These are phyloP conservation scores for Heliornis fulica DNA, from an alignment of 2,113 vertebrate genomes.

Conservation along the genomic window DNA sequence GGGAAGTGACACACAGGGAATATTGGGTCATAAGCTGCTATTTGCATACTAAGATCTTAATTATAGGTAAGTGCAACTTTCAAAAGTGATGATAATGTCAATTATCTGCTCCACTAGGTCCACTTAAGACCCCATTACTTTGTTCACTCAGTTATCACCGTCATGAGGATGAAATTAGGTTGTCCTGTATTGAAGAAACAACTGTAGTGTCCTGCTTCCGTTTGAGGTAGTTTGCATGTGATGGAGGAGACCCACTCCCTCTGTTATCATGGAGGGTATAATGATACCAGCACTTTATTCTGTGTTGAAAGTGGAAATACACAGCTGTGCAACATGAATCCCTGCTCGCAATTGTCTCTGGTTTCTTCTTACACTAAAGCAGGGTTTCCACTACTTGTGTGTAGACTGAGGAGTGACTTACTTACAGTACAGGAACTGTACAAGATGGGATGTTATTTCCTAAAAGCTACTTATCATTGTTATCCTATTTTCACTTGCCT, in stretches of 20 bases:
- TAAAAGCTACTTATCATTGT: neutral
- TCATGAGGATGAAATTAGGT: neutral
- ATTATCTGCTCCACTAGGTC: slow-evolving; percentile 12
- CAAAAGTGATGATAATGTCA: slow-evolving; percentile 23
- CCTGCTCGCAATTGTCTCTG: neutral
- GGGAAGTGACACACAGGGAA: neutral
- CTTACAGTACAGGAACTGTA: neutral
- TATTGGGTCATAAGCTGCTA: neutral
- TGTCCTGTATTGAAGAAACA: neutral
- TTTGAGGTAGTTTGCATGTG: neutral
- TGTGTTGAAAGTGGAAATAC: neutral
- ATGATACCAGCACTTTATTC: neutral
- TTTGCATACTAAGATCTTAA: slow-evolving; percentile 36
- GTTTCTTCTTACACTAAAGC: neutral
- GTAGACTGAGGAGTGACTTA: neutral
- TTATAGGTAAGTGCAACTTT: slow-evolving; percentile 22
- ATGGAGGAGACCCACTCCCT: neutral
- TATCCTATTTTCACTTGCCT: neutral
- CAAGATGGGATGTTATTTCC: neutral
- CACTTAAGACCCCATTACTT: neutral
- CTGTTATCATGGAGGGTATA: neutral
- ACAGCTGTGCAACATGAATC: neutral
- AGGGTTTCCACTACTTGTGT: neutral
- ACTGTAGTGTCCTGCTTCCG: neutral
- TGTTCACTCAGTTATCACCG: neutral